A percentile compares a stretch with the other conserved stretches of the same genome.
Evolutionary conservation across 2,888 invertebrate species (phyloP).

Genomic region (Chymomyza procnemis): DNA sequence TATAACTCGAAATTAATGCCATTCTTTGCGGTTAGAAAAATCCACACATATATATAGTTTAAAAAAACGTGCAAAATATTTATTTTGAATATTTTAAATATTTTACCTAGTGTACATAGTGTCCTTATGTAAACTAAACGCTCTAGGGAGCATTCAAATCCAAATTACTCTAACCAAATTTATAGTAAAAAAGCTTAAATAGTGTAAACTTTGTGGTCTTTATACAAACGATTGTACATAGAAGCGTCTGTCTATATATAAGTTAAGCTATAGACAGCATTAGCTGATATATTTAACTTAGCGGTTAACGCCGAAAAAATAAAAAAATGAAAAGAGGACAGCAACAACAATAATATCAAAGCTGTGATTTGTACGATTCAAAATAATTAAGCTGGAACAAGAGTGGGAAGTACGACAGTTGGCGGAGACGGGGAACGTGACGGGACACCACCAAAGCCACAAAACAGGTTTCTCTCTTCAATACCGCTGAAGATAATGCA

Average conservation of each 20-base stretch:
- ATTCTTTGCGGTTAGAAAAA: too few species aligned
- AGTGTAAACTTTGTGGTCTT: background rate
- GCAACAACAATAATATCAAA: slow-evolving; percentile 49
- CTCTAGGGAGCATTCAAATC: too few species aligned
- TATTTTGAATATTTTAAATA: background rate
- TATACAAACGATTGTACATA: background rate
- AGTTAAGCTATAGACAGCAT: background rate
- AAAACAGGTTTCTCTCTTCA: slow-evolving; percentile 50
- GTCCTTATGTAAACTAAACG: too few species aligned
- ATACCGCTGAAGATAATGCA: slow-evolving; percentile 48
- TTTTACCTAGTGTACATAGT: too few species aligned
- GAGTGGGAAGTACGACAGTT: slow-evolving; percentile 23
- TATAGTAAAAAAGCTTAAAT: too few species aligned
- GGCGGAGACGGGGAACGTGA: slow-evolving; percentile 2
- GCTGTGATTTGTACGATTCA: slow-evolving; percentile 28
- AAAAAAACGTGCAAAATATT: background rate
- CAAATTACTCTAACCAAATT: too few species aligned
- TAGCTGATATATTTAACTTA: slow-evolving; percentile 50
- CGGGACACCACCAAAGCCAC: slow-evolving; percentile 33
- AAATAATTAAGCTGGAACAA: slow-evolving; percentile 1
- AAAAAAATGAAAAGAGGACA: background rate
- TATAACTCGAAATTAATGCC: too few species aligned
- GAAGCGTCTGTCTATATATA: background rate
- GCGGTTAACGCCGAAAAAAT: slow-evolving; percentile 43
- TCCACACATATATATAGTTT: background rate